Evolutionary conservation across 1,140 invertebrate genomes (phyloP), one percentile per base, ranked within the genome.

Genomic region (Macrocentrus cingulum): DNA sequence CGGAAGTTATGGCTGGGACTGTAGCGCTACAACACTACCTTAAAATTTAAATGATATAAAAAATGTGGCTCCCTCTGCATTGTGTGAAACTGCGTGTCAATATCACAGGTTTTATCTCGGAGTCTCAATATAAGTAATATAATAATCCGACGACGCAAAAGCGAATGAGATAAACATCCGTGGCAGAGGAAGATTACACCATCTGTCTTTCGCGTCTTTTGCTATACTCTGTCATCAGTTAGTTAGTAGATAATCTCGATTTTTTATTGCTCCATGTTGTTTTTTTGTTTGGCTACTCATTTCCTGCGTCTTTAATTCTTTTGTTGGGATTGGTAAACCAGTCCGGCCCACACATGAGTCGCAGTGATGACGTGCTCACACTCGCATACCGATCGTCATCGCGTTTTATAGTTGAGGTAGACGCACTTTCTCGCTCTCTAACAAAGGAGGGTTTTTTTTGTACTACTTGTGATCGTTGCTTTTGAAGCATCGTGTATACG

Each of bases 131-230:
- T 2, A 19, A n/a, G n/a, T n/a, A n/a, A n/a, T n/a, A n/a, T n/a
- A n/a, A n/a, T 19, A 44, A 44, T 8, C 22, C 19, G 42, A 19
- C 42, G 22, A 44, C 4, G 42, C 16, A 41, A 18, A 15, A 44
- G 19, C 9, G 16, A n/a, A n/a, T 18, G 19, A 44, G 42, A 44
- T 44, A 44, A 44, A 44, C 15, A 44, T 44, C 42, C 19, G 22
- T 19, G 42, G 16, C 42, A 15, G n/a, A n/a, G 19, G 19, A 44
- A 11, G 42, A 44, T 44, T 44, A 19, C 19, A 44, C 42, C 11
- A 44, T 44, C 42, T 19, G 42, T 44, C 16, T 19, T 9, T 19
- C 13, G 19, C 18, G 19, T 11, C 8, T 16, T 8, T n/a, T n/a
- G n/a, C n/a, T n/a, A n/a, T n/a, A n/a, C n/a, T n/a, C 42, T 44